Base-by-base conservation (phyloP, 2,888 invertebrate genomes). In the Epinotia ramella region DNA sequence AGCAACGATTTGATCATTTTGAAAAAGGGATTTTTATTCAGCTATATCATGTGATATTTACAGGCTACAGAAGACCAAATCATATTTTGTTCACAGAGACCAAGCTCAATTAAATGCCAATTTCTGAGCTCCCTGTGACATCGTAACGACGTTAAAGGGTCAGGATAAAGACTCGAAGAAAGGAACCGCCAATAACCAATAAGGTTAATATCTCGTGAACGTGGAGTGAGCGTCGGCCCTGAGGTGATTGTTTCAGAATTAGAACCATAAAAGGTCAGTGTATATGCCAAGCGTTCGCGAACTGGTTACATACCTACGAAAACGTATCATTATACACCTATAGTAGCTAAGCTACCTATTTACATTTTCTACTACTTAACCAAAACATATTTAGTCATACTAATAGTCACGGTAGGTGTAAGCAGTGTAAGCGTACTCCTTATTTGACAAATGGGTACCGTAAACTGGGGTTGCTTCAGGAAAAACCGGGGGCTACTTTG, bases 191-290 rank as follows among this genome's bases (percentile, higher is more conserved):
- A 7, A 64, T 64, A 64, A 64, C 7, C 18, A 44, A 64, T 64
- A 64, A 64, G 20, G 20, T 20, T 3, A 62, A n/a, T 33, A 12
- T 12, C 13, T 62, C 33, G 46, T 40, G 20, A 6, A 53, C 13
- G 16, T 11, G 74, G 70, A 70, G 60, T 24, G 53, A 65, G 40
- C 44, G 44, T 53, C 63, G 63, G 9, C 56, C 6, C 69, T 16
- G 70, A 59, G 64, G 65, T 70, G 70, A 60, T 70, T 60, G 59
- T 70, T 70, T 75, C 40, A 40, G 64, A 53, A 53, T 74, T 70
- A 60, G 59, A 53, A n/a, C 65, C 33, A 64, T 59, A 11, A 71
- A 66, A 75, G 70, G 70, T 71, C 75, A 70, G 66, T 65, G 69
- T 57, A 59, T 69, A 73, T 64, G 68, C 33, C 63, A 69, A 57